Base-by-base conservation (phyloP, 2,113 vertebrate genomes). In the Syngnathus typhle region DNA sequence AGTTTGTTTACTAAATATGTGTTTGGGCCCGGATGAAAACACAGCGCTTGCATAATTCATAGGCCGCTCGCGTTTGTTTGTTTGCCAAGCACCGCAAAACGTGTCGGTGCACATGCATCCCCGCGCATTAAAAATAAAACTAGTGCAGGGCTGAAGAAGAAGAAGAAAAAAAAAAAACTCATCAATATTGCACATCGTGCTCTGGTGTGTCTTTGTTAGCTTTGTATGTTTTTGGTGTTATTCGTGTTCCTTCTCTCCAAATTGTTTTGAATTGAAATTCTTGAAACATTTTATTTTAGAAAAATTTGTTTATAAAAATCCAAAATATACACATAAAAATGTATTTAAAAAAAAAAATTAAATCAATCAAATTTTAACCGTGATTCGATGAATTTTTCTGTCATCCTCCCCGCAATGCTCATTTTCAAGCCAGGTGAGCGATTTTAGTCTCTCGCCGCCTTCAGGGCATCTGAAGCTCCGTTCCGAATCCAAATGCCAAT, bases 1-100 rank as follows among this genome's bases (percentile, higher is more conserved):
- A 87, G 87, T 89, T 90, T 92, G 89, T 92, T 92, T 92, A 92
- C 91, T 87, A 90, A 91, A 91, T 85, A 89, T 73, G 75, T 78
- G 80, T 85, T 85, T 76, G 81, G 83, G 69, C 72, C 1, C 11
- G 83, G 69, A 79, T 80, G 79, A 73, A 84, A 89, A 80, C 54
- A 36, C 44, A 0, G 55, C 21, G 7, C 68, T 51, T 92, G 84
- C 87, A 92, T 92, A 88, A 92, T 92, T 90, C 88, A 92, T 84
- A 68, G 61, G 32, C 64, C 54, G 5, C 67, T 60, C 36, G 52
- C 64, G 73, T 76, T 87, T 88, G 83, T 84, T 89, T 86, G 87
- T 77, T 79, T 69, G 70, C 79, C 67, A 39, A 79, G 80, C 80
- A 64, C 74, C 58, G 69, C 68, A 88, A 90, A 88, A 81, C 82